These are phyloP conservation scores for Macrosoma leucophasiata DNA, from an alignment of 2,888 invertebrate genomes.

Conservation along the genomic window DNA sequence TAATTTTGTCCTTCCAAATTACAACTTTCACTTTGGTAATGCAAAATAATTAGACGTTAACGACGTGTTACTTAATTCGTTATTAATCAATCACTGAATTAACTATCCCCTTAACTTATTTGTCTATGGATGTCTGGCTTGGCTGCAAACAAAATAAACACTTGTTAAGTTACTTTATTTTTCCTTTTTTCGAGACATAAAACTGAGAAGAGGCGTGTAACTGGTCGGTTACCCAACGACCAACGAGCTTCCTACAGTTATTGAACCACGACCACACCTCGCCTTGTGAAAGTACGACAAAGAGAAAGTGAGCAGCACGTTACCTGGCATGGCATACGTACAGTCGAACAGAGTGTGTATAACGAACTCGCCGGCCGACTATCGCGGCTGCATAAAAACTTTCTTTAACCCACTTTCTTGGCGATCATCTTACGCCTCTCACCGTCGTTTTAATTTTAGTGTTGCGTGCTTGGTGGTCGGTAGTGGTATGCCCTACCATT, in stretches of 20 bases:
- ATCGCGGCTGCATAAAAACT: constrained; percentile 63
- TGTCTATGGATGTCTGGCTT: too few species aligned
- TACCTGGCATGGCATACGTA: constrained; percentile 44
- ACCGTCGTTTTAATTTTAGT: constrained; percentile 55
- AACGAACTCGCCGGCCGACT: constrained; percentile 54
- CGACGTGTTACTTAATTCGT: too few species aligned
- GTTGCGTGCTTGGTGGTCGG: constrained; percentile 57
- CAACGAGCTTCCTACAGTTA: constrained; percentile 40
- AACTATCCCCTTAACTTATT: too few species aligned
- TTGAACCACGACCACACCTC: constrained; percentile 64
- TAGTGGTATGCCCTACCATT: constrained; percentile 69
- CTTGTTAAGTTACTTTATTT: too few species aligned
- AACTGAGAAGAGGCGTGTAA: constrained; percentile 5
- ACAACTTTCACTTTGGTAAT: too few species aligned
- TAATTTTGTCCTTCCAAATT: too few species aligned
- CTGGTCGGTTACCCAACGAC: constrained; percentile 36
- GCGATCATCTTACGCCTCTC: constrained; percentile 66
- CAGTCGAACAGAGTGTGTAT: constrained; percentile 46
- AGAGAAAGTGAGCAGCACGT: constrained; percentile 71
- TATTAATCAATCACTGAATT: too few species aligned
- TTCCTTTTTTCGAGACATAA: too few species aligned
- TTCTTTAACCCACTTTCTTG: constrained; percentile 76
- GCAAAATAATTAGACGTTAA: too few species aligned
- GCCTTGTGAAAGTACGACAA: constrained; percentile 71
- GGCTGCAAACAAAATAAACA: too few species aligned